Evolutionary conservation across 1,140 invertebrate genomes (phyloP).

Genomic region (Hylyphantes graminicola): DNA sequence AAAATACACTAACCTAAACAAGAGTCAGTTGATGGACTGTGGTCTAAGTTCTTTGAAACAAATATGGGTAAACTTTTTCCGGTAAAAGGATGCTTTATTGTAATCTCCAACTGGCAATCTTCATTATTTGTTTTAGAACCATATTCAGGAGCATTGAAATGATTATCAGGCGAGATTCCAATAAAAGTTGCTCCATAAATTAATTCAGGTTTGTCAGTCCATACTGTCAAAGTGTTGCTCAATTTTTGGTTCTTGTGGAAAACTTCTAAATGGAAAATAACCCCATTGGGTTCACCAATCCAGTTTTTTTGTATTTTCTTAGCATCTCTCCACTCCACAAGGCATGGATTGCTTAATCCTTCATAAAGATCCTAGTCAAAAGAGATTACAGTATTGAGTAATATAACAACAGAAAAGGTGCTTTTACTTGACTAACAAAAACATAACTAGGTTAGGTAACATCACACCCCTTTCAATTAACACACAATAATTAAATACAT

Average conservation of each 20-base stretch:
- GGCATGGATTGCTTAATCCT: conserved; percentile 76
- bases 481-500: no score
- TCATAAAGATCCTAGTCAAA: conserved; percentile 72
- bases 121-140: conserved; percentile 15
- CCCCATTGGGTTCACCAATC: conserved; percentile 93
- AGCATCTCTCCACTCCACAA: conserved; percentile 79
- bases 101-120: conserved; percentile 68
- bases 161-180: conserved; percentile 68
- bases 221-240: conserved; percentile 73
- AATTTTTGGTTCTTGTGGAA: conserved; percentile 64
- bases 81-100: conserved; percentile 81
- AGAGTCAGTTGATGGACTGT: conserved; percentile 73
- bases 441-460: no score
- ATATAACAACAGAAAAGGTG: no score
- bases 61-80: conserved; percentile 77
- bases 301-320: conserved; percentile 91
- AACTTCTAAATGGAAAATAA: conserved; percentile 79
- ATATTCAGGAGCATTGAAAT: conserved; percentile 62
- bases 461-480: no score
- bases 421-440: no score
- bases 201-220: conserved; percentile 82
- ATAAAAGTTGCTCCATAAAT: conserved; percentile 75
- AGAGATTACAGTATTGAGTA: no score
- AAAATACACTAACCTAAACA: conserved; percentile 72
- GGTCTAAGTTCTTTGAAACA: conserved; percentile 74